Base-by-base conservation (phyloP, 2,797 vertebrate genomes). In the Melanotaenia trifasciata region DNA sequence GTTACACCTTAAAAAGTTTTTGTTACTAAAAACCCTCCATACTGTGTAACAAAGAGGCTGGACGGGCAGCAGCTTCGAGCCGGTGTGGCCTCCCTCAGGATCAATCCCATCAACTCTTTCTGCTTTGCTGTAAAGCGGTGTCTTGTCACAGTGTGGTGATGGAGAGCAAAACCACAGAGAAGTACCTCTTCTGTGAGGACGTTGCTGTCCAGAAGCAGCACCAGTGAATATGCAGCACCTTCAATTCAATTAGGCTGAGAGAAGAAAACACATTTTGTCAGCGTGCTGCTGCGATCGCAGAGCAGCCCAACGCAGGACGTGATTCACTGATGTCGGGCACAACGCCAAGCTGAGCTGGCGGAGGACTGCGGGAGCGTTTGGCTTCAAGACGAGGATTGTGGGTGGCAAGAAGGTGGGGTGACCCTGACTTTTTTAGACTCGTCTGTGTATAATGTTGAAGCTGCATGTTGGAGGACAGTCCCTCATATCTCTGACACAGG, bases 211-310 rank as follows among this genome's bases (percentile, higher is more conserved):
- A 64, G 81, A n/a, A 66, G 66, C 65, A 33, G 77, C 69, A 33
- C 64, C 77, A 11, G 78, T 14, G 80, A 72, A 73, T 66, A 64
- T 59, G 80, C 74, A 69, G 79, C 83, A 72, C 35, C 76, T 75
- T 83, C 76, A 75, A 79, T 86, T 78, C 89, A 86, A 87, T 87
- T 78, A 87, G 79, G 72, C 77, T 80, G 84, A 86, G 78, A 87
- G 85, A 74, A 80, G 76, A 22, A 78, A 79, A 66, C 64, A 53
- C 79, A 40, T 81, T 79, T 63, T 79, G 86, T 90, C 86, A 73
- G 58, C 0, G 58, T 14, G 62, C 60, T 0, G 70, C 70, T 36
- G 56, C 16, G 35, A 73, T 58, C 33, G 50, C 53, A 53, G 47
- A 22, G 0, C 35, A 70, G 73, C 74, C 72, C 73, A 0, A 61